Percentiles rank a stretch among this genome's conserved stretches.
phyloP scores from a whole-genome alignment of 2,888 invertebrate genomes.

The Tachina grossa region DNA sequence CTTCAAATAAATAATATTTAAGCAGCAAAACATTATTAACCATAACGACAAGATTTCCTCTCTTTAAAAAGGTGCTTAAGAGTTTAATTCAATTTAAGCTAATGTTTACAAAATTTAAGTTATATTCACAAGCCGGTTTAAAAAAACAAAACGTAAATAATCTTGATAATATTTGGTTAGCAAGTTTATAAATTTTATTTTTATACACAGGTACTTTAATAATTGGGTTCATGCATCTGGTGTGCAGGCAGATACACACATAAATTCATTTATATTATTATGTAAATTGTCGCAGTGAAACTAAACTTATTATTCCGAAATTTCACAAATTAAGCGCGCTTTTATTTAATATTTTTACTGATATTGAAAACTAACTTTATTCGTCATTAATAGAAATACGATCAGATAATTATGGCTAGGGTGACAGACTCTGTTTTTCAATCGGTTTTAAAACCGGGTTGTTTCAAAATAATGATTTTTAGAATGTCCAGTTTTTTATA shows the following conservation, averaged over 20 bases:
- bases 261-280: not conserved
- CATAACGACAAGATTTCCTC: not conserved
- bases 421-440: no score
- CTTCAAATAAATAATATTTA: no score
- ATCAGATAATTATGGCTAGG: no score
- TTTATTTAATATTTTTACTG: not conserved
- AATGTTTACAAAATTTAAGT: conserved; percentile 7
- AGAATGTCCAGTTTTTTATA: no score
- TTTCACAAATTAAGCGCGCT: not conserved
- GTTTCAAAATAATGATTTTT: no score
- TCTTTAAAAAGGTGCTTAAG: conserved; percentile 1
- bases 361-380: not conserved
- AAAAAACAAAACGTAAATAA: conserved; percentile 44
- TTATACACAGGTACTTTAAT: not conserved
- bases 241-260: conserved; percentile 4
- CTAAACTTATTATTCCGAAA: not conserved
- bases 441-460: no score
- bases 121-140: conserved; percentile 55
- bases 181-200: conserved; percentile 23
- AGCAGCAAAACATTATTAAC: not conserved
- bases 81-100: not conserved
- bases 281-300: not conserved
- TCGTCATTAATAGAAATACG: not conserved
- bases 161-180: conserved; percentile 35
- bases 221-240: not conserved